phyloP scores from a whole-genome alignment of 2,113 vertebrate species.

The Martes martes region DNA sequence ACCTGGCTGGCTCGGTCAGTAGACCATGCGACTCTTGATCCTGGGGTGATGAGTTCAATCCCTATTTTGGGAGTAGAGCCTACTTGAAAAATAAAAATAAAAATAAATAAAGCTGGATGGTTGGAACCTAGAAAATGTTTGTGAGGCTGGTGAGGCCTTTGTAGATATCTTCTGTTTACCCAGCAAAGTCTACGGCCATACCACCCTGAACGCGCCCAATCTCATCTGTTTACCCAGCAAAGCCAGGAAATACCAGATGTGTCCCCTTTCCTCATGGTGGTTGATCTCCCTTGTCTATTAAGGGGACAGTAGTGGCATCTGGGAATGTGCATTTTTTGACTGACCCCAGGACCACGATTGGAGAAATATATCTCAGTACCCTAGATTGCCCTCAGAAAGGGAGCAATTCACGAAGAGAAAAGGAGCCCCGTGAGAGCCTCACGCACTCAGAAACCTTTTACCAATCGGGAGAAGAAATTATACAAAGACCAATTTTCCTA shows the following conservation, averaged over 20 bases:
- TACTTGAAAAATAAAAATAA: not conserved
- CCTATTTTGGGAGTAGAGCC: not conserved
- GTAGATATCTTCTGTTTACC: conserved; percentile 18
- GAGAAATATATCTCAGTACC: not conserved
- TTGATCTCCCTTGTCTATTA: not conserved
- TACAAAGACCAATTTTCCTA: not conserved
- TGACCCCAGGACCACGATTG: not conserved
- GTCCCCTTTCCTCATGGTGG: not conserved
- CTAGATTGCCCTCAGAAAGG: not conserved
- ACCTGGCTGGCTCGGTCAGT: not conserved
- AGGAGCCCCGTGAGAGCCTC: not conserved
- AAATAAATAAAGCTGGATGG: not conserved
- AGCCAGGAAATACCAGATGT: conserved; percentile 32
- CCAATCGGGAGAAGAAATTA: not conserved
- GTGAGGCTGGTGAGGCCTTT: conserved; percentile 39
- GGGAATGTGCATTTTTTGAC: not conserved
- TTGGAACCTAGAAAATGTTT: conserved; percentile 31
- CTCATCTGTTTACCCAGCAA: conserved; percentile 29
- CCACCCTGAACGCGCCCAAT: no score
- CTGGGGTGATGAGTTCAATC: not conserved
- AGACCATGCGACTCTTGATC: not conserved
- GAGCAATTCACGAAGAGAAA: not conserved
- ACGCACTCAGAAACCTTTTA: not conserved
- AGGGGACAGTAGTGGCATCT: not conserved
- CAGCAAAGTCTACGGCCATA: not conserved